Conservation (phyloP, 2,113 vertebrate genomes). For the Ibidorhyncha struthersii region DNA sequence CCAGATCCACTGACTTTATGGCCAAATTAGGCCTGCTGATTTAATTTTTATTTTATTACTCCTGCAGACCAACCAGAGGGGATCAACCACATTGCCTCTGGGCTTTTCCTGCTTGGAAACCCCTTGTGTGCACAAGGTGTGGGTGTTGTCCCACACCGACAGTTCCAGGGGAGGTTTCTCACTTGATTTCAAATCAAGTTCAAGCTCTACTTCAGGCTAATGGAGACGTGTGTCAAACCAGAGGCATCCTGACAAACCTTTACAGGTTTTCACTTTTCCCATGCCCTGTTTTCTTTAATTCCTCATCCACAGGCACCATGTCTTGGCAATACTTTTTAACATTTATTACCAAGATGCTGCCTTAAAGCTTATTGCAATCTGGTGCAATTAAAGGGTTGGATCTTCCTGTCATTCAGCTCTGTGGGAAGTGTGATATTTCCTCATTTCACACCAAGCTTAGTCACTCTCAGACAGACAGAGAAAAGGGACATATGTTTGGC, state of each 20-base stretch:
- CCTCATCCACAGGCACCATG: neutral
- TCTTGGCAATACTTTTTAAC: neutral
- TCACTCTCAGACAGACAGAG: conserved; percentile 6
- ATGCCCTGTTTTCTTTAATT: neutral
- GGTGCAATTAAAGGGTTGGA: conserved; percentile 17
- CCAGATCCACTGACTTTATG: neutral
- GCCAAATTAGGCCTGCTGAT: neutral
- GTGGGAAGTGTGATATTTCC: conserved; percentile 41
- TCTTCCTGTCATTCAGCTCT: conserved; percentile 20
- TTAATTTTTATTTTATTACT: neutral
- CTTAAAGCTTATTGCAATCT: neutral
- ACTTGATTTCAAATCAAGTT: neutral
- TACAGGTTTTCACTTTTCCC: neutral
- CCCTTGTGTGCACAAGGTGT: neutral
- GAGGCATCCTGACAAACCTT: neutral
- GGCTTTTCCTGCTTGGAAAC: neutral
- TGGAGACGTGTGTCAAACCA: neutral
- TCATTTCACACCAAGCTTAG: neutral
- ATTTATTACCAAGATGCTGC: conserved; percentile 1
- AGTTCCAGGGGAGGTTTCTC: neutral
- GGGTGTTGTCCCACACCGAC: neutral
- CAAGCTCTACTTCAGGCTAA: neutral
- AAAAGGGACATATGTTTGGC: conserved; percentile 13
- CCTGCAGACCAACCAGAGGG: rapidly evolving
- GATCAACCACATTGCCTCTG: neutral